These are phyloP conservation scores for Syrrhaptes paradoxus DNA, from an alignment of 2,113 vertebrate species.

Conservation along the genomic window DNA sequence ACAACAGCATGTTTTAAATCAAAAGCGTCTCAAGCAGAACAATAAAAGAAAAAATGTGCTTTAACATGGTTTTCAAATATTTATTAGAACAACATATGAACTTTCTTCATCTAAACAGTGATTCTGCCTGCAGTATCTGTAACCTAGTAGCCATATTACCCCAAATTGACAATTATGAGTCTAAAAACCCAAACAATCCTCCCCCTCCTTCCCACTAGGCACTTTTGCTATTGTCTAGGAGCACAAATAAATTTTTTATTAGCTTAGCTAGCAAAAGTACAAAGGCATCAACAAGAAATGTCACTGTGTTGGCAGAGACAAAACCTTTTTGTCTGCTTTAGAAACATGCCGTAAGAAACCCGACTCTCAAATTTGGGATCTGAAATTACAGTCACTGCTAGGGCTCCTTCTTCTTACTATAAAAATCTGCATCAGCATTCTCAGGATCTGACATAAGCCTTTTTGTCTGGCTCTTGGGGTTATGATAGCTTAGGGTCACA, in stretches of 20 bases:
- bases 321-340: not conserved
- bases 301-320: not conserved
- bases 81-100: constrained; percentile 25
- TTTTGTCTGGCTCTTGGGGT: not conserved
- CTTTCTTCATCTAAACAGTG: not conserved
- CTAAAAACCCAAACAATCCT: not conserved
- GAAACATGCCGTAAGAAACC: not conserved
- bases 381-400: not conserved
- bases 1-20: not conserved
- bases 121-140: not conserved
- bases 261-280: constrained; percentile 48
- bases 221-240: constrained; percentile 61
- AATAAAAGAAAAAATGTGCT: not conserved
- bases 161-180: not conserved
- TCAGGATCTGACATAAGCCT: not conserved
- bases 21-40: not conserved
- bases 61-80: constrained; percentile 26
- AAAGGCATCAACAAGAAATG: not conserved
- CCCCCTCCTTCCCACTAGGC: not conserved
- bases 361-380: not conserved
- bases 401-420: not conserved
- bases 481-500: not conserved
- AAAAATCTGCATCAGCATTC: not conserved
- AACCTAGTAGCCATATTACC: not conserved
- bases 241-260: constrained; percentile 38